Conservation (phyloP, 2,888 invertebrate species). For the Drosophila mimetica region DNA sequence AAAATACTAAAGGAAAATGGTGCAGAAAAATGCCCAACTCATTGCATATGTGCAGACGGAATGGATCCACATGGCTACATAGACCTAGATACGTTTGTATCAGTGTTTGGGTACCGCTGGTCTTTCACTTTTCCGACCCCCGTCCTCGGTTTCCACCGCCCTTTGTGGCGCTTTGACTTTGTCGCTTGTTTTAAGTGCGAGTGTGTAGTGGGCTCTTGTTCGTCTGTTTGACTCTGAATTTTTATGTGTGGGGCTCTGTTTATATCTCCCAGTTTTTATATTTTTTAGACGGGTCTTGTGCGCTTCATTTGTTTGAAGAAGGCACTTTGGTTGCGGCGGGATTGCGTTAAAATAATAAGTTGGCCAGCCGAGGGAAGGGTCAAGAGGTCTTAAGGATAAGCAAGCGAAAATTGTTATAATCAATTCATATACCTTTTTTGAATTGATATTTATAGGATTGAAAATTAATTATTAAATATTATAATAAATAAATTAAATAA, state of each 20-base stretch:
- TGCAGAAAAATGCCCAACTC: constrained; percentile 63
- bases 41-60: constrained; percentile 50
- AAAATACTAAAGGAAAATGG: constrained; percentile 58
- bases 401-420: not conserved
- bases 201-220: constrained; percentile 53
- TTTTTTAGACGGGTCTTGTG: constrained; percentile 27
- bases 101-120: constrained; percentile 10
- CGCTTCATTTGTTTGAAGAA: constrained; percentile 31
- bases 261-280: constrained; percentile 16
- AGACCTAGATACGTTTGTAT: constrained; percentile 18
- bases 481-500: no score
- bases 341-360: constrained; percentile 23
- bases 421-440: no score
- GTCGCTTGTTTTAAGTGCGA: constrained; percentile 48
- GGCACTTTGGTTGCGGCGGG: constrained; percentile 37
- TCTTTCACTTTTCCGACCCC: constrained; percentile 25
- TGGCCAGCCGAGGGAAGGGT: constrained; percentile 10
- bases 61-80: constrained; percentile 13
- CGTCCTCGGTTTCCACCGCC: not conserved
- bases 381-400: not conserved
- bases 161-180: constrained; percentile 53
- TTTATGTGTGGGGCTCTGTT: constrained; percentile 13
- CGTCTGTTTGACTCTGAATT: constrained; percentile 9
- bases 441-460: no score
- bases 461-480: no score